phyloP scores from a whole-genome alignment of 2,888 invertebrate species.

The Alloplasta piceator region DNA sequence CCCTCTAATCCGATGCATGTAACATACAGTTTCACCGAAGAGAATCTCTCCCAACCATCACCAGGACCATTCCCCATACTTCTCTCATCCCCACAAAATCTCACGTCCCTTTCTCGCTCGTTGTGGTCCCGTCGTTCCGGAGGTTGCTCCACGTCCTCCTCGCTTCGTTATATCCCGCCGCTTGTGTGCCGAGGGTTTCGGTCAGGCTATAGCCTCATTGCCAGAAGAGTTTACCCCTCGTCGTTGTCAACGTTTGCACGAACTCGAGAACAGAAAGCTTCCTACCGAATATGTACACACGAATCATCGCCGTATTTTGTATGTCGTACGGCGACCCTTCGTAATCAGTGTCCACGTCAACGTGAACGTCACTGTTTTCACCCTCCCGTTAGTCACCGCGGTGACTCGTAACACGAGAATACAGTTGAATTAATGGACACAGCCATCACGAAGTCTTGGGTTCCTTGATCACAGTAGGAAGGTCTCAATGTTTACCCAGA shows the following conservation, averaged over 20 bases:
- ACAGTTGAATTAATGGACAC: no score
- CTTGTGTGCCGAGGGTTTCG: not conserved
- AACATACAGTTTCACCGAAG: conserved; percentile 19
- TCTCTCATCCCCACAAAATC: not conserved
- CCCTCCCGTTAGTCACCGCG: no score
- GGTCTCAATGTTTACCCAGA: no score
- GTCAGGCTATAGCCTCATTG: not conserved
- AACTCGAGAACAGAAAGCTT: conserved; percentile 15
- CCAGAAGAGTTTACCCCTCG: conserved; percentile 9
- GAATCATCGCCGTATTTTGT: not conserved
- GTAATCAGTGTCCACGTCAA: not conserved
- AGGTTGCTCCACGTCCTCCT: conserved; percentile 22
- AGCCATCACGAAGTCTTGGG: no score
- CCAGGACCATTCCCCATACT: not conserved
- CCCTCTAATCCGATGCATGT: conserved; percentile 48
- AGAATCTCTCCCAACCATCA: conserved; percentile 19
- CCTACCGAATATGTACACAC: conserved; percentile 8
- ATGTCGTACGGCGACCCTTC: not conserved
- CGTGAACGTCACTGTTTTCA: not conserved
- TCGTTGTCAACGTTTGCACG: conserved; percentile 22
- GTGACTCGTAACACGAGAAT: no score
- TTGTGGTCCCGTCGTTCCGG: conserved; percentile 1
- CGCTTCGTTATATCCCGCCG: conserved; percentile 13
- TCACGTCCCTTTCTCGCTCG: no score
- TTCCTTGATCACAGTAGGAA: no score